Evolutionary conservation across 2,888 invertebrate species (phyloP).

Genomic region (Orthosia gothica): DNA sequence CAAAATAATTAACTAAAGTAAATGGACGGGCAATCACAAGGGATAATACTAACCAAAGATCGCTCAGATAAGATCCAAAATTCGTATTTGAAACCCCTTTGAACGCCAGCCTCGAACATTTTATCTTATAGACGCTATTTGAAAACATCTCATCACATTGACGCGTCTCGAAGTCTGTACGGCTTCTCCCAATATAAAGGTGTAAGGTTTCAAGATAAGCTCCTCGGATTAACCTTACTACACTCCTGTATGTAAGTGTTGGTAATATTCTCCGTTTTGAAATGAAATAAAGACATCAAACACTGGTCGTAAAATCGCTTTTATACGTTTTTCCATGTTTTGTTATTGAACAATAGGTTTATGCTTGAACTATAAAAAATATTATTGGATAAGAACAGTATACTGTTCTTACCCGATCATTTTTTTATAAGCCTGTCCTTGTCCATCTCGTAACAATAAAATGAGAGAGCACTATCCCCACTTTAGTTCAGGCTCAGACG

Average conservation of each 20-base stretch:
- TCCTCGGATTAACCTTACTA: conserved; percentile 34
- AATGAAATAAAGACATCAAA: conserved; percentile 16
- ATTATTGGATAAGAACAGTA: no score
- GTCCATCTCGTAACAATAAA: background rate
- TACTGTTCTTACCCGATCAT: background rate
- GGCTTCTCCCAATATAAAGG: conserved; percentile 52
- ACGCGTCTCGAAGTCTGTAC: conserved; percentile 31
- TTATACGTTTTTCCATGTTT: conserved; percentile 16
- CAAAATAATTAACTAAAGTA: background rate
- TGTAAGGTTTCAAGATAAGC: conserved; percentile 53
- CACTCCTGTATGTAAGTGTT: conserved; percentile 36
- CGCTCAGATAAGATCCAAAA: background rate
- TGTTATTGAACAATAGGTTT: background rate
- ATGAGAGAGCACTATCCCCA: background rate
- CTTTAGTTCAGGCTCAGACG: background rate
- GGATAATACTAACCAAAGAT: background rate
- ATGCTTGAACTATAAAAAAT: background rate
- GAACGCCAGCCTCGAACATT: conserved; percentile 1
- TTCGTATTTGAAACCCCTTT: background rate
- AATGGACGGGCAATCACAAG: no score
- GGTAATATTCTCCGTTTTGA: conserved; percentile 2
- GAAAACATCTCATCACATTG: conserved; percentile 25
- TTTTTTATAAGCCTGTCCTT: background rate
- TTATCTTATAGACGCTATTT: background rate
- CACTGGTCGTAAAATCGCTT: conserved; percentile 16